Evolutionary conservation across 1,140 invertebrate genomes (phyloP), one percentile per base, ranked within the genome.

Genomic region (Fopius arisanus): DNA sequence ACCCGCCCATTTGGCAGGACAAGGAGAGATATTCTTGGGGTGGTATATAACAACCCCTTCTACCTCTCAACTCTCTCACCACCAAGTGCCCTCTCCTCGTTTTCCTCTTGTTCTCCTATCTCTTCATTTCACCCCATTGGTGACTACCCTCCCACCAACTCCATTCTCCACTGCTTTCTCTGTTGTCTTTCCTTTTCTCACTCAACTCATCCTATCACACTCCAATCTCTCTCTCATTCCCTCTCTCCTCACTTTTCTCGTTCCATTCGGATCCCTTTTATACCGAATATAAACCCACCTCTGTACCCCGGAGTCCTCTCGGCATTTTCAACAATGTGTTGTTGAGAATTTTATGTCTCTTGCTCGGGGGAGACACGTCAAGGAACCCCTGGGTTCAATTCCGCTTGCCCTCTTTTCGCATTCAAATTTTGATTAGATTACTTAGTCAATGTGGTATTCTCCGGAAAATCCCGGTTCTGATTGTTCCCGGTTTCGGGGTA

Each of bases 391-490:
- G 16, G 33, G n/a, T 40, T 70, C 12, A 3, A 62, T 23, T 19
- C n/a, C 10, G 19, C 33, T 59, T 28, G 21, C 1, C 54, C 26
- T 59, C 54, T 59, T 75, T 74, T 51, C 75, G 79, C 78, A 80
- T 84, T 83, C 81, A 80, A 82, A 84, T 84, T n/a, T 84, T 80
- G 80, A 83, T 84, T 86, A 87, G 86, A 87, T 86, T 86, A 87
- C 84, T 87, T 86, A 87, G 84, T 87, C 84, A 84, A 87, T 87
- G 84, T 79, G 83, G 83, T 83, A 82, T 83, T 86, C 78, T 78
- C 82, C 85, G 51, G 28, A 0, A 81, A 85, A 86, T 86, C 82
- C 16, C 72, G 76, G 81, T 84, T 86, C 85, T 74, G 66, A 77
- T 16, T 41, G 23, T 43, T 12, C 19, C n/a, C 51, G n/a, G 21